Base-by-base conservation (phyloP, 2,888 invertebrate species). In the Pseudanteris insignis region DNA sequence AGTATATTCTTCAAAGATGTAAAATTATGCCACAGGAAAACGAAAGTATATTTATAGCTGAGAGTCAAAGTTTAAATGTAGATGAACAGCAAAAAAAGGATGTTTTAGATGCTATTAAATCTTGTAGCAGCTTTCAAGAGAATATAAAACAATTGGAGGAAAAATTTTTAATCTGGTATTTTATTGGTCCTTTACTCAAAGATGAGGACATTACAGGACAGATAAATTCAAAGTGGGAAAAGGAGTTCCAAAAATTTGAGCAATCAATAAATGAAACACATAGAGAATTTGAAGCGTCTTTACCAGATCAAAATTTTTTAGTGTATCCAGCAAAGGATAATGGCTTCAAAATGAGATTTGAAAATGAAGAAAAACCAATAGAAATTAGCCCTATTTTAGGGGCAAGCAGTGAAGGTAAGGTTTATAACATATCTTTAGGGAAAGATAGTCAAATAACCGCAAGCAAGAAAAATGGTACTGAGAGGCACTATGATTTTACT, bases 381-480 rank as follows among this genome's bases (percentile, higher is more conserved):
- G 40, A 40, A 28, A 40, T 40, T 40, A 40, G 40, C 13, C 25
- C 11, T 28, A 25, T 40, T 40, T 40, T 40, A 40, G 13, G 13
- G 28, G 40, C 40, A 14, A 40, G 40, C 28, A 28, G 28, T 28
- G 40, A 40, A 26, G 40, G 40, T 40, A 40, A 40, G 40, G 28
- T 40, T 40, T 40, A 40, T 40, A 40, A 40, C 28, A 25, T 40
- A 40, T 40, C 40, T 40, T 40, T 40, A 40, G 40, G 40, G 40
- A 26, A 40, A 40, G 40, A 40, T 40, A 40, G 40, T 40, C 40
- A 40, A 40, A 40, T 40, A 40, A 40, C 40, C 13, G 40, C 40
- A 40, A 40, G 12, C 40, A 40, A 40, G 13, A 40, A 40, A 40
- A n/a, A n/a, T n/a, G 40, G 40, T 13, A 40, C 5, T 26, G 40